Conservation (phyloP, 2,888 invertebrate species). For the Dolichopus griseipennis region DNA sequence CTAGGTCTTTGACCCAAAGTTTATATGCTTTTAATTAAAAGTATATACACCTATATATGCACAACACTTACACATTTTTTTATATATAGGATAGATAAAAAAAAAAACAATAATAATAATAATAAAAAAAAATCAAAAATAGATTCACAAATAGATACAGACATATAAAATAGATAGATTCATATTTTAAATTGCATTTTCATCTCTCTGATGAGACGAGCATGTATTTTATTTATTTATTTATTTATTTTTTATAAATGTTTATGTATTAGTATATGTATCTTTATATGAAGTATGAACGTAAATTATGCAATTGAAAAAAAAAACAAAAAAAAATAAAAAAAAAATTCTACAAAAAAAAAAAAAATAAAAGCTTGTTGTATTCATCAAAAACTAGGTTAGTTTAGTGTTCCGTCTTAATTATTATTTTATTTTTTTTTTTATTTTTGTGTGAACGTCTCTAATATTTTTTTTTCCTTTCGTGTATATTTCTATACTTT, state of each 20-base stretch:
- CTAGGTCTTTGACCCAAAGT: conserved; percentile 42
- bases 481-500: too few relatives aligned
- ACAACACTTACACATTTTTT: background rate
- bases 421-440: background rate
- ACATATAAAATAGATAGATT: too few relatives aligned
- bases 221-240: too few relatives aligned
- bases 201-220: too few relatives aligned
- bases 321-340: background rate
- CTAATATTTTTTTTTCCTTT: background rate
- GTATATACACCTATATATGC: background rate
- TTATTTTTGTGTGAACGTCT: background rate
- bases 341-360: background rate
- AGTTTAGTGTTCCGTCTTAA: conserved; percentile 11
- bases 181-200: too few relatives aligned
- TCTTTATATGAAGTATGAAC: background rate
- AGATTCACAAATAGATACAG: too few relatives aligned
- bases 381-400: conserved; percentile 10
- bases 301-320: background rate
- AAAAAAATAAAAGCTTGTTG: too few relatives aligned
- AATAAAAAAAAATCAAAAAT: too few relatives aligned
- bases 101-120: too few relatives aligned
- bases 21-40: background rate
- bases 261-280: background rate
- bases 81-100: background rate
- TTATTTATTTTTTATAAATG: too few relatives aligned